Evolutionary conservation across 1,140 invertebrate species (phyloP), one percentile per base, ranked within the genome.

Genomic region (Saccostrea echinata): DNA sequence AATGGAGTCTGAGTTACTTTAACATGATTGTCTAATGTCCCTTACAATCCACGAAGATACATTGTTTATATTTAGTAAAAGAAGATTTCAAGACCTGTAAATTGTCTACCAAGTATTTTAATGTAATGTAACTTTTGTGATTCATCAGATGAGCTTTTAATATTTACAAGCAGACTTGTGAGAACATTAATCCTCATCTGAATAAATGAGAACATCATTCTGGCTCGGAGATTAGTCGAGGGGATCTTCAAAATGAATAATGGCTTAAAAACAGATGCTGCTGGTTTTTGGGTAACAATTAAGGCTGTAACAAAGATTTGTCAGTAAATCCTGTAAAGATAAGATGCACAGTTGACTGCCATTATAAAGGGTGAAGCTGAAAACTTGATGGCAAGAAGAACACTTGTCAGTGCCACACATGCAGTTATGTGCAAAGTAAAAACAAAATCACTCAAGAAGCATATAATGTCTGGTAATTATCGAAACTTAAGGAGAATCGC

Each of bases 191-290:
- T 43, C 43, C 43, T 43, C 43, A 43, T 43, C 9, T 43, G 43
- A 43, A 43, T 43, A 43, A 43, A 43, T 43, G 43, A 43, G 43
- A 43, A 64, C 57, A 64, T 64, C 21, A 64, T n/a, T 64, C 21
- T 21, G 57, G 57, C 21, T 8, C 8, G 24, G 21, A 64, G 57
- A 64, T 64, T 64, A n/a, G 57, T 64, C 24, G 18, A 76, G 27
- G 16, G 27, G 24, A 76, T 76, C 24, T 27, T 76, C 68, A 30
- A 76, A 76, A 76, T 27, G 27, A 30, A 30, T 30, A 76, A 76
- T 76, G 68, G 68, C 30, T 76, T 33, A 76, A 76, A 76, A 76
- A 76, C 68, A 76, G 68, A 33, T 76, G 68, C 24, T 76, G 68
- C 68, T 30, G 27, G 24, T 76, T 76, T 76, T 24, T 76, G 43